A percentile compares a stretch with the other conserved stretches of the same genome.
phyloP scores from a whole-genome alignment of 2,888 invertebrate genomes.

The Tortrix viridana region DNA sequence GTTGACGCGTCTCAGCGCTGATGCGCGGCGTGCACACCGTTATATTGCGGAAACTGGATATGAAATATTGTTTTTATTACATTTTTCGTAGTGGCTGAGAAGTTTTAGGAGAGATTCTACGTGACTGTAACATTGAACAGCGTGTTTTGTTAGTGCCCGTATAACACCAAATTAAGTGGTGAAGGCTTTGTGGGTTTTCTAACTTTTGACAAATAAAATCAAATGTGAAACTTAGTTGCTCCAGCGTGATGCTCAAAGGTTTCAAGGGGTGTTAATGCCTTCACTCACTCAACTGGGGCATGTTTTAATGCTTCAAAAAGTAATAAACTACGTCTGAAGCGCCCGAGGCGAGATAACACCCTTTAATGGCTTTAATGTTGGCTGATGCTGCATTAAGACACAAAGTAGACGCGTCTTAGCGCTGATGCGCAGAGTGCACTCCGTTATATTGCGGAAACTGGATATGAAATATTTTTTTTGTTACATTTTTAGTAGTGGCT shows the following conservation, averaged over 20 bases:
- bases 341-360: conserved; percentile 4
- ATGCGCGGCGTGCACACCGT: not conserved
- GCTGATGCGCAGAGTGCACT: not conserved
- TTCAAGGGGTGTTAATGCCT: conserved; percentile 9
- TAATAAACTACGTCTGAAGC: conserved; percentile 17
- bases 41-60: not conserved
- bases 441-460: not conserved
- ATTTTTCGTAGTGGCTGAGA: too few species aligned
- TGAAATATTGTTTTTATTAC: not conserved
- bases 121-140: too few species aligned
- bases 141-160: too few species aligned
- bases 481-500: too few species aligned
- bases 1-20: not conserved
- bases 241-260: too few species aligned
- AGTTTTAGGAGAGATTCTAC: too few species aligned
- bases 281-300: conserved; percentile 25
- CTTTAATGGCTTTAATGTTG: not conserved
- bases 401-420: not conserved
- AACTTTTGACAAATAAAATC: too few species aligned
- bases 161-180: too few species aligned
- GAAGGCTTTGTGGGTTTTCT: too few species aligned
- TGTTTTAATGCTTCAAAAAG: conserved; percentile 32
- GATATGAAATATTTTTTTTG: not conserved
- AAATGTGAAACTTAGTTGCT: too few species aligned
- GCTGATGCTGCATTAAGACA: not conserved